phyloP scores from a whole-genome alignment of 2,113 vertebrate species.

The Chaetodon trifascialis region DNA sequence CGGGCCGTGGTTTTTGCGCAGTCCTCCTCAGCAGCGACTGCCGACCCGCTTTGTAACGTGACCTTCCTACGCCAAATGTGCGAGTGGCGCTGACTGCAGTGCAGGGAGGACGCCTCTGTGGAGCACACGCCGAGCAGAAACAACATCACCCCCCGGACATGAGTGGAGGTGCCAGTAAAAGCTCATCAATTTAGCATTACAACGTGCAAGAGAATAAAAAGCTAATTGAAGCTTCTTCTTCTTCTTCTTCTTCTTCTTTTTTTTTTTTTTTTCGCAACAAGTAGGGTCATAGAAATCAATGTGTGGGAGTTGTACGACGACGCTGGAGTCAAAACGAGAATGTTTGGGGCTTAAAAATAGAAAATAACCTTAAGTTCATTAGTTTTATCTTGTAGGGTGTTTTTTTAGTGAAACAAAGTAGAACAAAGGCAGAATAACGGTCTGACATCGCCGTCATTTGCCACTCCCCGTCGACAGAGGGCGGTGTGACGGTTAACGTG shows the following conservation, averaged over 20 bases:
- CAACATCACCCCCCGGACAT: not conserved
- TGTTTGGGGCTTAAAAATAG: accelerated
- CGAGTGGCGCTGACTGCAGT: constrained; percentile 75
- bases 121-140: not conserved
- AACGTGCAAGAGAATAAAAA: not conserved
- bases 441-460: not conserved
- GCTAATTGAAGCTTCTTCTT: not conserved
- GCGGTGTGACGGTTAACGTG: not conserved
- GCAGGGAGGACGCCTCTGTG: constrained; percentile 56
- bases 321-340: not conserved
- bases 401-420: not conserved
- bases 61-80: constrained; percentile 77
- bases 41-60: constrained; percentile 69
- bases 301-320: not conserved
- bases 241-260: not conserved
- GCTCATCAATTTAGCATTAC: not conserved
- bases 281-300: not conserved
- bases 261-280: constrained; percentile 23
- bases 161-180: not conserved
- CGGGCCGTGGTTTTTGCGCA: constrained; percentile 85
- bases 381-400: accelerated
- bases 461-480: constrained; percentile 25
- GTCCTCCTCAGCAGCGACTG: constrained; percentile 64
- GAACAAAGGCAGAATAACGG: constrained; percentile 16
- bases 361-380: not conserved